Evolutionary conservation across 2,888 invertebrate genomes (phyloP), one percentile per base, ranked within the genome.

Genomic region (Caenorhabditis auriculariae): DNA sequence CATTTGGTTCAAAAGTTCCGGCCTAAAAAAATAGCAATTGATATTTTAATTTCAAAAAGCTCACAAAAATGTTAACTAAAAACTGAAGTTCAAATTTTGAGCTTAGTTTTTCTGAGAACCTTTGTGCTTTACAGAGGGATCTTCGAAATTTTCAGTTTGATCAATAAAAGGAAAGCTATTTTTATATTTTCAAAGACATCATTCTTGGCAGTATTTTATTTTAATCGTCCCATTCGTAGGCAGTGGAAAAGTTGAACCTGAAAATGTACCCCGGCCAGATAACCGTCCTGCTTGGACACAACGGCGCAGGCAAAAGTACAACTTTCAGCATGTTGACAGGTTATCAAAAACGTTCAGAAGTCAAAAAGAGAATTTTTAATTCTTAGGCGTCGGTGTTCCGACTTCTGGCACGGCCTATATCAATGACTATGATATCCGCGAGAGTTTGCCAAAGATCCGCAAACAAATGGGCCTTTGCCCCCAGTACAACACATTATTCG

Each of bases 301-400:
- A 91, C 81, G 91, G 91, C 7, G 91, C 90, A 45, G 91, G 93
- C 29, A 91, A 91, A 85, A 91, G 92, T 0, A 93, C 93, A 0
- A 91, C 92, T 1, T 91, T 93, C 86, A 90, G 91, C 0, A 92
- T 93, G 89, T 83, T 93, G 41, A 92, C 91, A 37, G 93, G 75
- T 63, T 3, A 35, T 12, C 23, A 32, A 38, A 7, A 1, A 7
- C 27, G 4, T 26, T 12, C 19, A 9, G 19, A n/a, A 9, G 41
- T n/a, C 9, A 19, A 41, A 41, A 15, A 12, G 1, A 24, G 15
- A 15, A 44, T 44, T 15, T 23, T 23, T 17, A 3, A 24, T 23
- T 44, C 19, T 17, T 47, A 60, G 72, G 74, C 49, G 71, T 75
- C 17, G 69, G 61, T 1, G 51, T 65, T 4, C 71, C 76, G 2